Percentiles rank a stretch among this genome's conserved stretches.
Evolutionary conservation across 2,113 vertebrate genomes (phyloP).

Genomic region (Cyanoderma ruficeps): DNA sequence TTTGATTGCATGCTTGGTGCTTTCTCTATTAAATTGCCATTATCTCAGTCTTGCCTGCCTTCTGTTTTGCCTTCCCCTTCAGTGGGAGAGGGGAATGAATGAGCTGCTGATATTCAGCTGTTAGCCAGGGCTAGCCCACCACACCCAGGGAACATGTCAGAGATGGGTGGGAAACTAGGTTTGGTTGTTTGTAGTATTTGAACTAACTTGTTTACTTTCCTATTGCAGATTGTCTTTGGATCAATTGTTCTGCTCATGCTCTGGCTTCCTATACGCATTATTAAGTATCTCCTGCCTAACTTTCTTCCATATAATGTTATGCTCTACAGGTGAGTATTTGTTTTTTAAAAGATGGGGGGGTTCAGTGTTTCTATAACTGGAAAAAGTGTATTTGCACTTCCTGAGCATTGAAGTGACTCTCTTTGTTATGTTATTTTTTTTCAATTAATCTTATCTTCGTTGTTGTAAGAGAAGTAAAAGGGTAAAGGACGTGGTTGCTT

Average conservation of each 20-base stretch:
- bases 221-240: constrained; percentile 91
- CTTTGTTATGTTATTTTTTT: background rate
- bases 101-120: background rate
- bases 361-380: background rate
- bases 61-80: background rate
- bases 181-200: background rate
- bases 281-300: constrained; percentile 86
- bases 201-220: background rate
- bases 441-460: background rate
- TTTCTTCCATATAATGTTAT: constrained; percentile 98
- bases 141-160: background rate
- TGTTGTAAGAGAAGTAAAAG: background rate
- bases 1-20: background rate
- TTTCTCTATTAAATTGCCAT: background rate
- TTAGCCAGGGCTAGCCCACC: background rate
- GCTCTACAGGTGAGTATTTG: constrained; percentile 89
- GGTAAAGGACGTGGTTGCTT: rapidly evolving
- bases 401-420: background rate
- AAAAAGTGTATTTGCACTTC: background rate
- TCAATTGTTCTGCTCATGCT: constrained; percentile 97
- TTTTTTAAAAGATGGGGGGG: background rate
- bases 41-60: background rate
- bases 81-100: background rate
- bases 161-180: background rate
- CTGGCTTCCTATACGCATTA: constrained; percentile 95